Evolutionary conservation across 2,888 invertebrate genomes (phyloP), one percentile per base, ranked within the genome.

Genomic region (Archips xylosteana): DNA sequence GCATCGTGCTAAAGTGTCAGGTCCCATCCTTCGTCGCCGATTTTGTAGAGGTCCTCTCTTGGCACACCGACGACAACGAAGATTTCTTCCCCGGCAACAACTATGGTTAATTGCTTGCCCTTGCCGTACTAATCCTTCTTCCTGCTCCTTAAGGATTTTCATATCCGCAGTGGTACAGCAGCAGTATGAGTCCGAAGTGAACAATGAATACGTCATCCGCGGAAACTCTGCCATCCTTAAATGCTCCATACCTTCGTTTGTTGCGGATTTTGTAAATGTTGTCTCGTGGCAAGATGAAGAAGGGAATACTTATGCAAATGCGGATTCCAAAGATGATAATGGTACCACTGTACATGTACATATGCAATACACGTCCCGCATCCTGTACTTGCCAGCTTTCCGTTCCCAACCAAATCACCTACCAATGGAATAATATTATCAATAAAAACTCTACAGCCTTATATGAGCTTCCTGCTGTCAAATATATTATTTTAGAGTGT

Each of bases 221-320:
- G 98, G 98, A 82, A 98, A 98, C 92, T 96, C 98, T 83, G 98
- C 97, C 76, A 97, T 98, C 78, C 94, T 98, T 83, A 98, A 98
- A 94, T 98, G 98, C 94, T 97, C 97, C 83, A 97, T 98, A 85
- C 98, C 98, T 66, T 98, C 98, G 77, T 99, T 98, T 92, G 98
- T 98, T 76, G 97, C 97, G 76, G 98, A 98, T 94, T 98, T 98
- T 92, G 97, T 99, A 77, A 96, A 95, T 85, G 98, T 99, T 79
- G 95, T 97, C 70, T 97, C 97, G 65, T 98, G 98, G 98, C 97
- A 97, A 82, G 97, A 97, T 80, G 97, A 97, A 91, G 95, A 96
- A 81, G 96, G 95, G 79, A 96, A 96, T 82, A 88, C 92, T 63
- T 92, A 85, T 80, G 87, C 88, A 74, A 80, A 85, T 70, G 87